A percentile compares a stretch with the other conserved stretches of the same genome.
Evolutionary conservation across 1,140 invertebrate species (phyloP).

Genomic region (Goniozus legneri): DNA sequence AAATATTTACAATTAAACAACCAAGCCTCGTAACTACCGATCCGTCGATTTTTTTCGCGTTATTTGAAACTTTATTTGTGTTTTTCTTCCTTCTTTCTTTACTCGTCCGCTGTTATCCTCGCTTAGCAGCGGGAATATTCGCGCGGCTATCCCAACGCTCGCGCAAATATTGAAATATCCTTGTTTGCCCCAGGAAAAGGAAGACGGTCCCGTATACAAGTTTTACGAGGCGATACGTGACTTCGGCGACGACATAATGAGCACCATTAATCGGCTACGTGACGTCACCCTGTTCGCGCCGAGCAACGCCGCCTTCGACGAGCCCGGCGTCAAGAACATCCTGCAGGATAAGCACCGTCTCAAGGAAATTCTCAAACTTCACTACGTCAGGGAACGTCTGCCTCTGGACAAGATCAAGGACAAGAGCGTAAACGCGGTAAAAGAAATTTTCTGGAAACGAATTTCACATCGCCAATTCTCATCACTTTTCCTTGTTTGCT

Average conservation of each 20-base stretch:
- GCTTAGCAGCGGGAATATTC: too few species aligned
- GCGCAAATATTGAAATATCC: conserved; percentile 10
- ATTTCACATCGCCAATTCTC: conserved; percentile 2
- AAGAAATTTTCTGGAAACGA: too few species aligned
- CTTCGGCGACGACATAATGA: conserved; percentile 69
- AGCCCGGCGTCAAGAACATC: conserved; percentile 65
- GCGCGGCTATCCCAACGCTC: too few species aligned
- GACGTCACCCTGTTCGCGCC: conserved; percentile 86
- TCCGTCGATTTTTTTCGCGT: too few species aligned
- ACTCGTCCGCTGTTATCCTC: too few species aligned
- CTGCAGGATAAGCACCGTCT: conserved; percentile 67
- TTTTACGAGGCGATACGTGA: conserved; percentile 78
- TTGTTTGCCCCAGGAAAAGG: conserved; percentile 61
- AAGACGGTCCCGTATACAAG: conserved; percentile 76
- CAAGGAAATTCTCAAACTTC: conserved; percentile 74
- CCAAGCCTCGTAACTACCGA: too few species aligned
- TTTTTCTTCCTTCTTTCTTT: too few species aligned
- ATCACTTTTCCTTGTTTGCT: neutral
- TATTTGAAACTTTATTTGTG: too few species aligned
- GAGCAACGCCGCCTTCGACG: conserved; percentile 77
- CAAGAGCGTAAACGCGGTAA: conserved; percentile 68
- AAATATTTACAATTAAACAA: too few species aligned
- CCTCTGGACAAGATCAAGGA: conserved; percentile 72
- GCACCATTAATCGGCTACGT: conserved; percentile 64
- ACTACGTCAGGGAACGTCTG: conserved; percentile 70